phyloP scores from a whole-genome alignment of 2,797 vertebrate genomes.

The Pantherophis alleghaniensis region DNA sequence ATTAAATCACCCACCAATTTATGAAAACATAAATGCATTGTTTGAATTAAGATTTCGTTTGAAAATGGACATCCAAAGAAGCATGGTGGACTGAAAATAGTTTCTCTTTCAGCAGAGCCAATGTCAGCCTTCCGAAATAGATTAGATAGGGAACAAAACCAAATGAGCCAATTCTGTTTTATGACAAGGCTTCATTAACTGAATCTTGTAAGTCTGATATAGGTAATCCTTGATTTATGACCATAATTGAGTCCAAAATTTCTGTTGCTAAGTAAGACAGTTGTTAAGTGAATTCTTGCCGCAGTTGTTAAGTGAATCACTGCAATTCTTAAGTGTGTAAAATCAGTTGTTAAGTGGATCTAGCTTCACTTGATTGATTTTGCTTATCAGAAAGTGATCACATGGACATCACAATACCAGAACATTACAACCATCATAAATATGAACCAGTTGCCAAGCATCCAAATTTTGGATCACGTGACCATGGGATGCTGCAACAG shows the following conservation, averaged over 20 bases:
- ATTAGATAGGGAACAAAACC: not conserved
- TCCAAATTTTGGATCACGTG: not conserved
- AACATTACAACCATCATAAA: not conserved
- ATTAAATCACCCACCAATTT: not conserved
- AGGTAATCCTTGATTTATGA: not conserved
- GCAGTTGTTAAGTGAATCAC: not conserved
- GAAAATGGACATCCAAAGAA: not conserved
- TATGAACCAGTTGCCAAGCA: not conserved
- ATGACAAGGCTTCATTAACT: not conserved
- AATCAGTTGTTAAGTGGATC: not conserved
- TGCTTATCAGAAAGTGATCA: not conserved
- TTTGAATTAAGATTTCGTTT: not conserved
- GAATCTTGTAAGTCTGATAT: not conserved
- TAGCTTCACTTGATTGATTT: not conserved
- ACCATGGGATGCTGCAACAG: not conserved
- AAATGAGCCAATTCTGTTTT: not conserved
- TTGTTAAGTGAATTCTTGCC: not conserved
- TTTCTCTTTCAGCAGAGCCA: not conserved
- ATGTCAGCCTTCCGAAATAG: not conserved
- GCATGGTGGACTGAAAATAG: not conserved
- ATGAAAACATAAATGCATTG: not conserved
- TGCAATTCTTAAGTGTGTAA: too few species aligned
- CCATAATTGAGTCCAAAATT: not conserved
- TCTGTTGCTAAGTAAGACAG: not conserved
- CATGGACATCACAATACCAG: not conserved